These are phyloP conservation scores for Percopsis omiscomaycus DNA, from an alignment of 2,797 vertebrate species.

Conservation along the genomic window DNA sequence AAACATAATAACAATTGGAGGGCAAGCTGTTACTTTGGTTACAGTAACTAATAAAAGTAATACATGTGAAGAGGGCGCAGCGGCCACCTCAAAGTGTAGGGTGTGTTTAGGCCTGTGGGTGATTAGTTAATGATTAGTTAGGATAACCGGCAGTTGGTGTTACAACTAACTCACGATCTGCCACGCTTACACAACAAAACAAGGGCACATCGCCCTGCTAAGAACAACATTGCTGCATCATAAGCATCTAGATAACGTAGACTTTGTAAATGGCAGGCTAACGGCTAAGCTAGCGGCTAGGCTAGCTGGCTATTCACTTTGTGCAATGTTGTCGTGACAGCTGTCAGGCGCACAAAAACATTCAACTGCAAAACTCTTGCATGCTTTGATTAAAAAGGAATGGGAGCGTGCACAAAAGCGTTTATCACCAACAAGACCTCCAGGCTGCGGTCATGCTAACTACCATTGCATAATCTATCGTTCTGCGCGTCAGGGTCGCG, in stretches of 20 bases:
- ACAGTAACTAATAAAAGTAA: constrained; percentile 14
- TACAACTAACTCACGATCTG: constrained; percentile 11
- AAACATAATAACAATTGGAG: no score
- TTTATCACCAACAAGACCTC: not conserved
- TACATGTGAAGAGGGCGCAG: constrained; percentile 47
- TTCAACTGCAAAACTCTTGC: constrained; percentile 58
- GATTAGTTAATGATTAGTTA: constrained; percentile 29
- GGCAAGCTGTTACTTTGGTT: constrained; percentile 1
- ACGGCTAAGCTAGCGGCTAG: constrained; percentile 57
- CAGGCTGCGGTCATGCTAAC: constrained; percentile 25
- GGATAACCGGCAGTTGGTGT: constrained; percentile 16
- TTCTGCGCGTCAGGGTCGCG: constrained; percentile 49
- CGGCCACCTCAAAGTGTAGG: constrained; percentile 64
- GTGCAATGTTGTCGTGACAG: constrained; percentile 76
- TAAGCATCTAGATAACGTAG: constrained; percentile 16
- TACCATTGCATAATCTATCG: constrained; percentile 19
- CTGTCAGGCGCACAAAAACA: constrained; percentile 75
- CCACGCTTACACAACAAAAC: constrained; percentile 1
- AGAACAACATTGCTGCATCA: not conserved
- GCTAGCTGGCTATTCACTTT: constrained; percentile 69
- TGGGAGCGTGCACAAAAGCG: constrained; percentile 7
- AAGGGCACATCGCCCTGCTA: not conserved
- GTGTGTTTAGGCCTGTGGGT: constrained; percentile 70
- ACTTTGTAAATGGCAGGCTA: constrained; percentile 42
- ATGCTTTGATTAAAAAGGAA: constrained; percentile 38